A percentile compares a stretch with the other conserved stretches of the same genome.
Evolutionary conservation across 2,113 vertebrate species (phyloP).

Genomic region (Eretmochelys imbricata): DNA sequence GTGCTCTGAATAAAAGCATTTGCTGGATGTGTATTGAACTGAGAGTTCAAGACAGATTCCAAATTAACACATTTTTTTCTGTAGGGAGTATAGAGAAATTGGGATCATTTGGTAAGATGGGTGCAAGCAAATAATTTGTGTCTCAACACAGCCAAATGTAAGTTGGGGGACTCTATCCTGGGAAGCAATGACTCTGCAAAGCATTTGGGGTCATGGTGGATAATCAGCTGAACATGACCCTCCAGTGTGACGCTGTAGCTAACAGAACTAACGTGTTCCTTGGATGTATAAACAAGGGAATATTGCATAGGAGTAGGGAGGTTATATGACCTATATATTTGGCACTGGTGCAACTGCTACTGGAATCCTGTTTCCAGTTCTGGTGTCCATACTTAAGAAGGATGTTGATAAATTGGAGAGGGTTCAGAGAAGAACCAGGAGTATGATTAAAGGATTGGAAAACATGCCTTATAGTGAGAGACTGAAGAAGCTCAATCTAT

Average conservation of each 20-base stretch:
- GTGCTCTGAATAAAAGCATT: not conserved
- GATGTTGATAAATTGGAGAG: too few species aligned
- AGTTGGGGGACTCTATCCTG: not conserved
- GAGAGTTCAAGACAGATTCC: not conserved
- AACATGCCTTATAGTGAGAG: too few species aligned
- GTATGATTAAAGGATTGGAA: too few species aligned
- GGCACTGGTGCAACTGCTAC: not conserved
- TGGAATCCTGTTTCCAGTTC: not conserved
- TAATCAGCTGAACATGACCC: not conserved
- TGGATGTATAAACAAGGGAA: not conserved
- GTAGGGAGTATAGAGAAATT: not conserved
- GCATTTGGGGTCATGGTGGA: slow-evolving; percentile 3
- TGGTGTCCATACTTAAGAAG: not conserved
- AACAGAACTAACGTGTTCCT: not conserved
- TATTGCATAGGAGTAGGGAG: not conserved
- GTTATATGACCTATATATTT: not conserved
- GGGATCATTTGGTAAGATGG: slow-evolving; percentile 39
- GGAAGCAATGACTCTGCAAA: slow-evolving; percentile 1
- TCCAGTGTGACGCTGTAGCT: not conserved
- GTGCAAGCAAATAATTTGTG: not conserved
- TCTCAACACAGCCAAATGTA: slow-evolving; percentile 15
- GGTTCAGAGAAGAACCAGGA: too few species aligned
- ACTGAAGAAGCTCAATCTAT: too few species aligned
- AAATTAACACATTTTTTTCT: not conserved
- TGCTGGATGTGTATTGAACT: not conserved